These are phyloP conservation scores for Panzeria rudis DNA, from an alignment of 2,888 invertebrate genomes.

Conservation along the genomic window DNA sequence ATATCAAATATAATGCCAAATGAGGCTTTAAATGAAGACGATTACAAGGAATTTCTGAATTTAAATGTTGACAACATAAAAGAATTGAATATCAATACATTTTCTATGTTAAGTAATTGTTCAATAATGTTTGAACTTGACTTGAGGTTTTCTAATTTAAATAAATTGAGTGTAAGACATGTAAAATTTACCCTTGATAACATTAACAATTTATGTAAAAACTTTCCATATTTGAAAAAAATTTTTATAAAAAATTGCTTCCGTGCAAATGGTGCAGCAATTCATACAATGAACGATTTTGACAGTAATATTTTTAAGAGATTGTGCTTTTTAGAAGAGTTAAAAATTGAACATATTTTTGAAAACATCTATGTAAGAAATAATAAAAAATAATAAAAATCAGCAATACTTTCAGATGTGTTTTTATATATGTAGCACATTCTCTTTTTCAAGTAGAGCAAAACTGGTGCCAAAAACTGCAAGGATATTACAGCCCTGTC, in stretches of 20 bases:
- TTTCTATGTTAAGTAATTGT: conserved; percentile 31
- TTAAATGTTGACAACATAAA: conserved; percentile 22
- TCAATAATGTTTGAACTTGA: conserved; percentile 10
- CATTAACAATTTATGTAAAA: background rate
- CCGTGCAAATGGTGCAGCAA: conserved; percentile 36
- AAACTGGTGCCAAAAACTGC: no score
- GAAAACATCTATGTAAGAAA: conserved; percentile 41
- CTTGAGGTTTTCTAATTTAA: conserved; percentile 8
- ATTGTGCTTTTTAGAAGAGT: conserved; percentile 9
- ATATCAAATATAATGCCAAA: conserved; percentile 30
- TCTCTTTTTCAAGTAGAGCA: no score
- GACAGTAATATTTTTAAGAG: conserved; percentile 26
- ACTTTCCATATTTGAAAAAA: conserved; percentile 7
- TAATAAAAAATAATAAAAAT: background rate
- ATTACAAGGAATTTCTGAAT: conserved; percentile 31
- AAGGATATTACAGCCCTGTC: no score
- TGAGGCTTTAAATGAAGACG: background rate
- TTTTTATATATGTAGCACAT: no score
- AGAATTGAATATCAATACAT: conserved; percentile 27
- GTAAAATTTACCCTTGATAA: conserved; percentile 11
- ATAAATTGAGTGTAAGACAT: conserved; percentile 27
- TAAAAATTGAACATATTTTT: conserved; percentile 34
- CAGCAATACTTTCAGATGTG: no score
- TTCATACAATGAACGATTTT: conserved; percentile 43
- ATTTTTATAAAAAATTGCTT: conserved; percentile 35